Conservation (phyloP, 2,797 vertebrate species). For the Esox lucius region DNA sequence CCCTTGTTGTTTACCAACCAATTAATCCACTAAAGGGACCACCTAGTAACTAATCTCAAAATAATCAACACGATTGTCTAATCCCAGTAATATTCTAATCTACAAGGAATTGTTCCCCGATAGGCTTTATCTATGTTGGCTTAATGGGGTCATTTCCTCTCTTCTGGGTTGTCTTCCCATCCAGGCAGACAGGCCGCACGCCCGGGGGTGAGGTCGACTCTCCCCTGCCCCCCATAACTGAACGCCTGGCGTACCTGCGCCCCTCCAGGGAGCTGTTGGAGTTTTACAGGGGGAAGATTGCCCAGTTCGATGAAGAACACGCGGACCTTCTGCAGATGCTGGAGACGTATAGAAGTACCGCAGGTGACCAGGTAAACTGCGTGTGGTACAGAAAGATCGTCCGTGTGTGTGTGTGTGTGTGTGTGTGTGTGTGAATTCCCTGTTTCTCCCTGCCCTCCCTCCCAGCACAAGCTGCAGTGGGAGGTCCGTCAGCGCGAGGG, state of each 20-base stretch:
- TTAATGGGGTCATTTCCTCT: background rate
- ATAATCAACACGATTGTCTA: conserved; percentile 26
- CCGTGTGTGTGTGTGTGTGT: background rate
- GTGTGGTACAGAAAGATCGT: background rate
- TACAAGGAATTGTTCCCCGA: conserved; percentile 20
- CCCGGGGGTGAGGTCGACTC: conserved; percentile 64
- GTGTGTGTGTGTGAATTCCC: background rate
- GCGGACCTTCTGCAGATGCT: conserved; percentile 86
- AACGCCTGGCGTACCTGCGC: conserved; percentile 81
- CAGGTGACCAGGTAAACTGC: conserved; percentile 82
- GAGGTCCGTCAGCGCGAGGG: conserved; percentile 87
- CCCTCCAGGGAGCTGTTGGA: conserved; percentile 92
- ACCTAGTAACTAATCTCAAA: conserved; percentile 5
- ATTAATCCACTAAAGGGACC: background rate
- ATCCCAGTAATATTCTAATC: conserved; percentile 14
- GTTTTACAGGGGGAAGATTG: conserved; percentile 89
- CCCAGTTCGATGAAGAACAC: conserved; percentile 87
- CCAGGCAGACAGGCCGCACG: conserved; percentile 16
- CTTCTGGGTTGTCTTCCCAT: background rate
- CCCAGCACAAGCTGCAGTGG: conserved; percentile 88
- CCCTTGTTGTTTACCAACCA: no score
- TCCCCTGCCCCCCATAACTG: conserved; percentile 82
- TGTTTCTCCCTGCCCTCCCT: background rate
- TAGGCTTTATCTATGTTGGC: background rate
- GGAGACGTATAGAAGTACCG: conserved; percentile 80